Conservation (phyloP, 1,140 invertebrate species). For the Oryzaephilus surinamensis region DNA sequence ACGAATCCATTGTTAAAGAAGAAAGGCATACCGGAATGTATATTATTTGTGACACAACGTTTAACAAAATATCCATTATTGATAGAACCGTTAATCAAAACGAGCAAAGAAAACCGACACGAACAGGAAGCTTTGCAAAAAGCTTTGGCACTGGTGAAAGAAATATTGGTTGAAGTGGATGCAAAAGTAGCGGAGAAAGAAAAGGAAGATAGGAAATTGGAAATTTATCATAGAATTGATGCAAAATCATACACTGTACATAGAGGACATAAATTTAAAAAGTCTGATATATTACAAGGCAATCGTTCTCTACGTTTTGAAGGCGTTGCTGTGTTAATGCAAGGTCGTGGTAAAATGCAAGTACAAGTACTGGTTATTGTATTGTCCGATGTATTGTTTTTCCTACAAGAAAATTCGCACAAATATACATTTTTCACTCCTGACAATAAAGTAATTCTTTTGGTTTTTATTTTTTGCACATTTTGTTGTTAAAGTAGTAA, state of each 20-base stretch:
- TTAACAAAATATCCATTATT: conserved; percentile 91
- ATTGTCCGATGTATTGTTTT: conserved; percentile 83
- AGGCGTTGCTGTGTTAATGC: conserved; percentile 73
- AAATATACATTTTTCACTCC: conserved; percentile 76
- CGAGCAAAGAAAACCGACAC: conserved; percentile 63
- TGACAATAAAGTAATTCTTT: conserved; percentile 60
- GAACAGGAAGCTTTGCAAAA: conserved; percentile 65
- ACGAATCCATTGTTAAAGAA: conserved; percentile 80
- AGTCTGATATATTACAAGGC: conserved; percentile 79
- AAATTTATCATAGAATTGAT: conserved; percentile 89
- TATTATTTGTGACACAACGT: conserved; percentile 86
- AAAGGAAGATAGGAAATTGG: conserved; percentile 74
- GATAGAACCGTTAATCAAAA: conserved; percentile 86
- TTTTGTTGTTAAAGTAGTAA: not conserved
- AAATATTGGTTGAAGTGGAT: conserved; percentile 80
- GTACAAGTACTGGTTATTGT: conserved; percentile 76
- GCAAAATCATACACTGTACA: conserved; percentile 80
- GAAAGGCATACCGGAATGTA: conserved; percentile 91
- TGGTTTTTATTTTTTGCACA: conserved; percentile 2
- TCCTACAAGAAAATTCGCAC: conserved; percentile 76
- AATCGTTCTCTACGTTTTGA: conserved; percentile 79
- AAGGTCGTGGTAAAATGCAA: conserved; percentile 72
- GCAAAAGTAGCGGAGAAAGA: conserved; percentile 86
- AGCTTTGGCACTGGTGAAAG: conserved; percentile 68
- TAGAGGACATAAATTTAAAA: conserved; percentile 81